Evolutionary conservation across 2,888 invertebrate genomes (phyloP).

Genomic region (Cerastoderma edule): DNA sequence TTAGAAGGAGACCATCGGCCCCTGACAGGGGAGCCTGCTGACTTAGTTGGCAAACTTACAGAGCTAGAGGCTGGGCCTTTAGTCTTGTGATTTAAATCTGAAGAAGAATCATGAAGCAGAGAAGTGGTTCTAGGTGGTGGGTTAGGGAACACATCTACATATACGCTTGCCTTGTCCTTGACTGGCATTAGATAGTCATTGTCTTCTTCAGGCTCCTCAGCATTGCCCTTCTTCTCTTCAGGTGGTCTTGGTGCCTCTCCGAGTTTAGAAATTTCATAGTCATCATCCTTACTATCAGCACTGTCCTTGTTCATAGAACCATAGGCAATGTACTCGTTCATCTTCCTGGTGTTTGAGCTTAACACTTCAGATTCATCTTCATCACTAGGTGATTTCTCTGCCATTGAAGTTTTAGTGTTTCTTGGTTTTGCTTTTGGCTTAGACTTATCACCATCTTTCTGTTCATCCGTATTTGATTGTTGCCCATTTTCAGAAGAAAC

Average conservation of each 20-base stretch:
- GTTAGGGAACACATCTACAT: slow-evolving; percentile 51
- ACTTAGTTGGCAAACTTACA: slow-evolving; percentile 15
- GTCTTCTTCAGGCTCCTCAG: slow-evolving; percentile 15
- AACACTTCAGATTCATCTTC: background rate
- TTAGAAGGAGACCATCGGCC: slow-evolving; percentile 1
- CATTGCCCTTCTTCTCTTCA: slow-evolving; percentile 31
- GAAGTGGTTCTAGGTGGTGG: slow-evolving; percentile 54
- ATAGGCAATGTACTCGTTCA: slow-evolving; percentile 24
- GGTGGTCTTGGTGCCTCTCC: slow-evolving; percentile 58
- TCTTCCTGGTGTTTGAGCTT: background rate
- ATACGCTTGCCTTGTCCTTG: slow-evolving; percentile 36
- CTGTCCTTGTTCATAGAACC: slow-evolving; percentile 13
- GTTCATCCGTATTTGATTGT: background rate
- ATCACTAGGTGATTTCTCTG: slow-evolving; percentile 14
- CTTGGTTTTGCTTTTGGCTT: slow-evolving; percentile 34
- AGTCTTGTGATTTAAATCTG: slow-evolving; percentile 13
- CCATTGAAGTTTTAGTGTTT: slow-evolving; percentile 1
- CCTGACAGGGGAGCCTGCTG: background rate
- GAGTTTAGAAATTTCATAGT: slow-evolving; percentile 52
- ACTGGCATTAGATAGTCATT: slow-evolving; percentile 51
- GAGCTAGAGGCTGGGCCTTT: slow-evolving; percentile 21
- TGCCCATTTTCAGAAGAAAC: slow-evolving; percentile 1
- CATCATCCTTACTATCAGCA: slow-evolving; percentile 37
- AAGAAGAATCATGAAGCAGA: slow-evolving; percentile 12
- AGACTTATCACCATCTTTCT: slow-evolving; percentile 10